Evolutionary conservation across 2,113 vertebrate species (phyloP).

Genomic region (Nanger granti): DNA sequence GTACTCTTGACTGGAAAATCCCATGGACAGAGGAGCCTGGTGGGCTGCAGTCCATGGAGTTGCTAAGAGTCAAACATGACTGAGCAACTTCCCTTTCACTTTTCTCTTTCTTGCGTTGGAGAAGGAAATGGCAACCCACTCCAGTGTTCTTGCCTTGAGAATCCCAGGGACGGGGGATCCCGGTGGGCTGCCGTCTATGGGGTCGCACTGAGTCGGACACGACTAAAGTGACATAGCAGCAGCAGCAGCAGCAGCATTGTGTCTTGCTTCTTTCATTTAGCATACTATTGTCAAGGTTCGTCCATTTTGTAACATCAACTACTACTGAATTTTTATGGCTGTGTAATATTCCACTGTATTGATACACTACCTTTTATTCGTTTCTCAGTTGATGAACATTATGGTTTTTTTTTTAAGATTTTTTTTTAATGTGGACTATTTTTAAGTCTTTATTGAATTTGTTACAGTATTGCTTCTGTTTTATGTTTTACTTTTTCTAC

Average conservation of each 20-base stretch:
- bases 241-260: background rate
- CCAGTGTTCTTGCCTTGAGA: background rate
- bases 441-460: background rate
- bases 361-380: background rate
- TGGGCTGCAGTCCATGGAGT: background rate
- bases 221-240: background rate
- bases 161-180: fast-evolving
- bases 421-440: background rate
- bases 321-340: background rate
- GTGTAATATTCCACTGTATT: background rate
- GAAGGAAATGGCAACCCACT: background rate
- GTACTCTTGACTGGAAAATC: background rate
- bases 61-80: fast-evolving
- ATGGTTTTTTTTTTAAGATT: background rate
- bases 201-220: fast-evolving
- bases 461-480: background rate
- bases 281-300: background rate
- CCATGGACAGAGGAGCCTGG: background rate
- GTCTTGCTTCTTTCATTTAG: background rate
- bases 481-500: background rate
- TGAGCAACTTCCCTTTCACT: background rate
- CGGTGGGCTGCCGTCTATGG: background rate
- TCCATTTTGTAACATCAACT: background rate
- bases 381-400: background rate
- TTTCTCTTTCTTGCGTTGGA: background rate